phyloP scores from a whole-genome alignment of 2,888 invertebrate genomes.

The Phyto melanocephala region DNA sequence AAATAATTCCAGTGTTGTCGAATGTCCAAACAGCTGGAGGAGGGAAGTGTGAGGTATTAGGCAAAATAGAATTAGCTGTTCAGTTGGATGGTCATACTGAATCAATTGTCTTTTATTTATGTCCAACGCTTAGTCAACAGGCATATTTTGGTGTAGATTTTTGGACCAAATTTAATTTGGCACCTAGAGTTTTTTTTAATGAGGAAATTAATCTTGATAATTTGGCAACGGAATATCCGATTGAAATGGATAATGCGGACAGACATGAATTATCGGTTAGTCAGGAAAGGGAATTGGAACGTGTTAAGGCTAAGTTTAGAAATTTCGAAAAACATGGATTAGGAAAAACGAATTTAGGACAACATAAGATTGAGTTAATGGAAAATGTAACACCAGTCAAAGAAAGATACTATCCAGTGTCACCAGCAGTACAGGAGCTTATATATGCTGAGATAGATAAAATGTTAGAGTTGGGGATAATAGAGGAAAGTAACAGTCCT shows the following conservation, averaged over 20 bases:
- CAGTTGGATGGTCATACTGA: background rate
- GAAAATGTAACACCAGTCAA: background rate
- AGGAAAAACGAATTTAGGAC: background rate
- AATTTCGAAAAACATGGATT: background rate
- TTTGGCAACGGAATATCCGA: too few relatives aligned
- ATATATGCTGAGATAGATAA: background rate
- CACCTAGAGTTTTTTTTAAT: too few relatives aligned
- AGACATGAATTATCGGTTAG: background rate
- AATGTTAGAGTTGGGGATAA: background rate
- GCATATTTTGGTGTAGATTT: background rate
- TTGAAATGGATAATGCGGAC: background rate
- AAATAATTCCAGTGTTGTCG: background rate
- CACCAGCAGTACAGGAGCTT: background rate
- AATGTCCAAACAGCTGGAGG: background rate
- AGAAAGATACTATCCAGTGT: background rate
- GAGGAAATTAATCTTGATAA: too few relatives aligned
- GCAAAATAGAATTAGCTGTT: background rate
- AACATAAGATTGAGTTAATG: background rate
- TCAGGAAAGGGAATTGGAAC: too few relatives aligned
- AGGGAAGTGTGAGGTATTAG: background rate
- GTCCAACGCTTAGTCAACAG: background rate
- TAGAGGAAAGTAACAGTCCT: background rate
- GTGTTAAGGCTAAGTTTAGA: background rate
- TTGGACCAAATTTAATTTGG: background rate
- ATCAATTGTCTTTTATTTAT: background rate